Evolutionary conservation across 2,888 invertebrate genomes (phyloP), one percentile per base, ranked within the genome.

Genomic region (Panopea generosa): DNA sequence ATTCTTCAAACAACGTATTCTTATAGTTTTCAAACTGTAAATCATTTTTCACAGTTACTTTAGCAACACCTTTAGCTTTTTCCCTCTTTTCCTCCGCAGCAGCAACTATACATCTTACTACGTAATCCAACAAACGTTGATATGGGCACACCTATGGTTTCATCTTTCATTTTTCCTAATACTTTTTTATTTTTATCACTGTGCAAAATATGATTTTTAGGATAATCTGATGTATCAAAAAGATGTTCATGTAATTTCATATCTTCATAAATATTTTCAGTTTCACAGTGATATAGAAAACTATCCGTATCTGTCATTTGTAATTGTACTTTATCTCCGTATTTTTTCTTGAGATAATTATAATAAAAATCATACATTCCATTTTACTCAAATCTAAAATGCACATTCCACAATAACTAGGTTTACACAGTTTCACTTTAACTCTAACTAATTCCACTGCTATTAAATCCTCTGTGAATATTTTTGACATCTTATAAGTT

Each of bases 341-440:
- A 90, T 71, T 79, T 84, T 38, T 29, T 43, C 69, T 85, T 88
- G 50, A 91, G 73, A 49, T 85, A 86, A 59, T 87, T 82, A 63
- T 91, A 92, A 53, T 69, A 56, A 27, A 92, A 92, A 38, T 90
- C 86, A 73, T 92, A 92, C 83, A 93, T 89, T 18, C 88, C 74
- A 2, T 74, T 86, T 93, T 93, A 0, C 88, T 90, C 33, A 93
- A 26, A 56, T 93, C 92, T 53, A 93, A 82, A 27, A 70, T 69
- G 38, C 60, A 75, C 75, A 75, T 75, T 18, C 75, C 68, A 47
- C 75, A 47, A 43, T 66, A 75, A 33, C 29, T 70, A 11, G 69
- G 69, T 61, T 75, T 75, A 33, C 33, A 70, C n/a, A 75, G 49
- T 33, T 75, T 55, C 6, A 75, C 69, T 43, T 69, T 59, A 24